These are phyloP conservation scores for Sebastiscus tertius DNA, from an alignment of 2,797 vertebrate genomes.

Conservation along the genomic window DNA sequence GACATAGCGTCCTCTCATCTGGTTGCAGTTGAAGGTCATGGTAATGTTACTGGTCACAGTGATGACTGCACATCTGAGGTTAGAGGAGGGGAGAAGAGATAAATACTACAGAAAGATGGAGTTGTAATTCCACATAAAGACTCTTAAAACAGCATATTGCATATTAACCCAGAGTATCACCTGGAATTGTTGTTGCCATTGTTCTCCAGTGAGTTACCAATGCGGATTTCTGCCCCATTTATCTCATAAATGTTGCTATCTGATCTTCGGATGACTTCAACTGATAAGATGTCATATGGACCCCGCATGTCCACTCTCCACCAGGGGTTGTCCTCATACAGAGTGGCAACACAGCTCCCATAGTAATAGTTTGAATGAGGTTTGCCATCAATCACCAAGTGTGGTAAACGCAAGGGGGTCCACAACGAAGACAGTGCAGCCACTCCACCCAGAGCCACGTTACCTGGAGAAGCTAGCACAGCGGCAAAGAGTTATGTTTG, in stretches of 20 bases:
- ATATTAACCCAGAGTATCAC: not conserved
- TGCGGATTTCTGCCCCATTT: not conserved
- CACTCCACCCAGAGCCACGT: not conserved
- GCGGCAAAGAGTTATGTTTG: not conserved
- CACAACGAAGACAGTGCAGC: not conserved
- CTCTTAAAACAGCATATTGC: not conserved
- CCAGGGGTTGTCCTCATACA: fast-evolving
- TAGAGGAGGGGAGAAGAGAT: not conserved
- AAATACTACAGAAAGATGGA: not conserved
- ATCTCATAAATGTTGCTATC: fast-evolving
- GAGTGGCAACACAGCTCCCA: fast-evolving
- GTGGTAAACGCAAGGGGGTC: fast-evolving
- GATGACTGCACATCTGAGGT: constrained; percentile 13
- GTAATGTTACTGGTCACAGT: not conserved
- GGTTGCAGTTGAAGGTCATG: not conserved
- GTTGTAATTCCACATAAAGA: not conserved
- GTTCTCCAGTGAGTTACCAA: constrained; percentile 23
- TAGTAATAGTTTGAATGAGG: fast-evolving
- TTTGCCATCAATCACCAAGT: not conserved
- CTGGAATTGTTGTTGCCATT: constrained; percentile 24
- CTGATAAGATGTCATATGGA: not conserved
- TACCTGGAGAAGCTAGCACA: not conserved
- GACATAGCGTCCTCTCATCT: constrained; percentile 1
- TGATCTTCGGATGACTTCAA: not conserved
- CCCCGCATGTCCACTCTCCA: constrained; percentile 5